Conservation (phyloP, 1,140 invertebrate genomes). For the Papilio xuthus region DNA sequence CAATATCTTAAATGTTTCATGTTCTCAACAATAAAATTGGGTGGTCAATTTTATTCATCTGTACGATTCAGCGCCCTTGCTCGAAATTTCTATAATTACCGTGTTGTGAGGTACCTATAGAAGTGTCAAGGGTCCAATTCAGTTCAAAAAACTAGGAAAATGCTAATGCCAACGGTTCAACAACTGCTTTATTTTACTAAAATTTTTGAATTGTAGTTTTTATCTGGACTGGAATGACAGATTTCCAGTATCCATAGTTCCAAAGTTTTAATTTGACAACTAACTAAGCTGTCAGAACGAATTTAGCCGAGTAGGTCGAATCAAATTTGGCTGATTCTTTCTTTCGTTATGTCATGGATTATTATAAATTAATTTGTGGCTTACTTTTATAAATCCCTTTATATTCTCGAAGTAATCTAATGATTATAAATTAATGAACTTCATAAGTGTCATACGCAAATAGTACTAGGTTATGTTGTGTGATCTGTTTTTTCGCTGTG, state of each 20-base stretch:
- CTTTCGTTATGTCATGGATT: conserved; percentile 7
- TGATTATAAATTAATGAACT: conserved; percentile 18
- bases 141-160: background rate
- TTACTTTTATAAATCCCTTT: background rate
- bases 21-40: too few species aligned
- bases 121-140: too few species aligned
- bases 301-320: conserved; percentile 5
- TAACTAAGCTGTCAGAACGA: conserved; percentile 14
- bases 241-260: background rate
- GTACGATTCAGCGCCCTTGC: too few species aligned
- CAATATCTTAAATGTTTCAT: too few species aligned
- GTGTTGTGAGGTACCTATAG: too few species aligned
- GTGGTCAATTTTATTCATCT: too few species aligned
- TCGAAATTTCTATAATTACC: too few species aligned
- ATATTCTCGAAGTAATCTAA: background rate
- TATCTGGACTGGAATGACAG: background rate
- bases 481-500: conserved; percentile 55
- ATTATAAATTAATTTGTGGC: conserved; percentile 1
- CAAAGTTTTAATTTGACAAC: conserved; percentile 6
- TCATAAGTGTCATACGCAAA: conserved; percentile 49
- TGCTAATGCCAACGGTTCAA: background rate
- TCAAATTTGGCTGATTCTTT: conserved; percentile 13
- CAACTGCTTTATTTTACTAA: too few species aligned
- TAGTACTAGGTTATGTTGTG: conserved; percentile 70
- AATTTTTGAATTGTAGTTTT: background rate